Conservation (phyloP, 2,797 vertebrate species). For the Anguilla pacifica region DNA sequence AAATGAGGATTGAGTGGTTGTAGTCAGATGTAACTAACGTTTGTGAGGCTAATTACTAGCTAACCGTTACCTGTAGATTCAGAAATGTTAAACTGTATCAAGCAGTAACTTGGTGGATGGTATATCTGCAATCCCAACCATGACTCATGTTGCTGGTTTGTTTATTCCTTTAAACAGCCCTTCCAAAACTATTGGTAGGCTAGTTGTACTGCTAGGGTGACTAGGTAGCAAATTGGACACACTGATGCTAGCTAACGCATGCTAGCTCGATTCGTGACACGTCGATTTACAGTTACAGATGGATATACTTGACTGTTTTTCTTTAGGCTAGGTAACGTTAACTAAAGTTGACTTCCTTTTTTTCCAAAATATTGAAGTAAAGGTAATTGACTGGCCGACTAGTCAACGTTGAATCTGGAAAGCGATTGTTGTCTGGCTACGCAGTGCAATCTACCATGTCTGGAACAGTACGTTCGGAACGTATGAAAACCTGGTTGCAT, state of each 20-base stretch:
- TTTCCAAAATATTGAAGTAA: no score
- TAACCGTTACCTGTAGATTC: no score
- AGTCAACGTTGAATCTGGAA: not conserved
- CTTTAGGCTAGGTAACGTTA: not conserved
- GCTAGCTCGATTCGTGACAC: not conserved
- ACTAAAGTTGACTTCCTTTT: no score
- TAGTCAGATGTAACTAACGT: no score
- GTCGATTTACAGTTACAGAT: not conserved
- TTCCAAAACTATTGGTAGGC: not conserved
- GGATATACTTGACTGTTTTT: not conserved
- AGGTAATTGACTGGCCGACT: no score
- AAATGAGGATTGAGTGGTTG: no score
- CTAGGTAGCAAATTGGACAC: not conserved
- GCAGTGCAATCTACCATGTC: not conserved
- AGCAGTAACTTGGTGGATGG: no score
- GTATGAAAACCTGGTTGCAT: not conserved
- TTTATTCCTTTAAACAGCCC: not conserved
- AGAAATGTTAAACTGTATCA: not conserved
- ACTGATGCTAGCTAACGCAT: not conserved
- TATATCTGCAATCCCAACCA: not conserved
- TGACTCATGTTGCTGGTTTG: not conserved
- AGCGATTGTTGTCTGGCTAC: not conserved
- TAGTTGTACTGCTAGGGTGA: not conserved
- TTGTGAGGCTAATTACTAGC: no score
- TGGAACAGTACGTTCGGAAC: not conserved